These are phyloP conservation scores for Glyptemys insculpta DNA, from an alignment of 2,797 vertebrate species.

Conservation along the genomic window DNA sequence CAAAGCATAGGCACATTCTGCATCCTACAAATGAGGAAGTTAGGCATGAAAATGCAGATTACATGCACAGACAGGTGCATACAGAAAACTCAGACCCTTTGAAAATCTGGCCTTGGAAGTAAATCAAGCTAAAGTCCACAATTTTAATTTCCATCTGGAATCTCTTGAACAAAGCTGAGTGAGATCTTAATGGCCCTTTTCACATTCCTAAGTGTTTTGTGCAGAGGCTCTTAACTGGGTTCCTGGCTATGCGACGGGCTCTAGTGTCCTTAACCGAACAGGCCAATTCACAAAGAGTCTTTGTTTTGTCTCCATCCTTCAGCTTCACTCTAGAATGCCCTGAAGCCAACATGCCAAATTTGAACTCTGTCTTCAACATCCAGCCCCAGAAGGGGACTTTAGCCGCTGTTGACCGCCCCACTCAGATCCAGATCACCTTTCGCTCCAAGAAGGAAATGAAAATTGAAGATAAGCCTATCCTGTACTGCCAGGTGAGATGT, in stretches of 20 bases:
- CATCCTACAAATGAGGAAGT: neutral
- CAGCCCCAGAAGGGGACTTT: slow-evolving; percentile 84
- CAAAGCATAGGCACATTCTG: neutral
- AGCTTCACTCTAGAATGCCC: slow-evolving; percentile 85
- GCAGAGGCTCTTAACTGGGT: neutral
- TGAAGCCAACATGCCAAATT: slow-evolving; percentile 51
- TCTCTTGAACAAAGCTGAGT: neutral
- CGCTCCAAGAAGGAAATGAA: slow-evolving; percentile 82
- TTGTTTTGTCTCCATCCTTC: neutral
- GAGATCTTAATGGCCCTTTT: neutral
- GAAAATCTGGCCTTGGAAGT: neutral
- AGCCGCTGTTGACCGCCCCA: slow-evolving; percentile 72
- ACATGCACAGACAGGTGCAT: neutral
- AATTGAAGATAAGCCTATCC: slow-evolving; percentile 83
- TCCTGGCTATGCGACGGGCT: neutral
- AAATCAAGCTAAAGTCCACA: neutral
- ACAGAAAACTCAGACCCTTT: neutral
- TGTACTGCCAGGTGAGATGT: slow-evolving; percentile 87
- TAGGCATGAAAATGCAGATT: neutral
- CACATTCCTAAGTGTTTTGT: neutral
- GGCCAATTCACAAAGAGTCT: neutral
- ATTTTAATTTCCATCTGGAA: neutral
- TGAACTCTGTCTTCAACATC: slow-evolving; percentile 84
- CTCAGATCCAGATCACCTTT: slow-evolving; percentile 84
- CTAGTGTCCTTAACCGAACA: neutral